phyloP scores from a whole-genome alignment of 2,113 vertebrate genomes.

The Miniopterus natalensis region DNA sequence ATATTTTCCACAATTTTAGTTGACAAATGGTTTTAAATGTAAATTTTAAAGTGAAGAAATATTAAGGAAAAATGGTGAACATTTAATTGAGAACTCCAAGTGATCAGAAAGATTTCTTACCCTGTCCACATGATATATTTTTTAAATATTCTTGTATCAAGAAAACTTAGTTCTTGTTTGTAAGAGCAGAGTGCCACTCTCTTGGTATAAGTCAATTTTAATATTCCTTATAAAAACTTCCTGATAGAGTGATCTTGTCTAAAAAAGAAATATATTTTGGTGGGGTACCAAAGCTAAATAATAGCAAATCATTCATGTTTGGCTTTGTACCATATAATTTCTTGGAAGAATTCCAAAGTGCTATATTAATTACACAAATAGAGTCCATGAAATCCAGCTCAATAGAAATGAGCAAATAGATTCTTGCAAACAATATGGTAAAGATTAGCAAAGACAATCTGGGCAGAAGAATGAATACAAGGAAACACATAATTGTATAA shows the following conservation, averaged over 20 bases:
- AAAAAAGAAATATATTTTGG: constrained; percentile 48
- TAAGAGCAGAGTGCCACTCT: background rate
- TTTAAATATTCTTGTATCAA: background rate
- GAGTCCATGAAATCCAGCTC: background rate
- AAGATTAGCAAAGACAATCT: constrained; percentile 14
- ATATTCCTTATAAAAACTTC: constrained; percentile 35
- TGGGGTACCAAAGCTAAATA: background rate
- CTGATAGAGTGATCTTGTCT: background rate
- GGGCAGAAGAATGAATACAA: background rate
- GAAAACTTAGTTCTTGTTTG: background rate
- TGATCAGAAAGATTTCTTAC: background rate
- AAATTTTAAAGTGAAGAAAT: background rate
- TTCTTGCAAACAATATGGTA: background rate
- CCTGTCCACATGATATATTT: background rate
- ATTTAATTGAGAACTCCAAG: constrained; percentile 17
- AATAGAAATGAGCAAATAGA: background rate
- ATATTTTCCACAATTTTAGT: background rate
- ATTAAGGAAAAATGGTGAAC: background rate
- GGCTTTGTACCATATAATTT: background rate
- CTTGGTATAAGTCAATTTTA: constrained; percentile 12
- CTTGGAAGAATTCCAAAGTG: constrained; percentile 40
- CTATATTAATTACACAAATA: background rate
- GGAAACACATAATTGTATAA: background rate
- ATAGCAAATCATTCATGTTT: background rate
- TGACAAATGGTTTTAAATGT: background rate